Percentiles rank a stretch among this genome's conserved stretches.
Conservation (phyloP, 2,888 invertebrate species). For the Crematogaster levior region DNA sequence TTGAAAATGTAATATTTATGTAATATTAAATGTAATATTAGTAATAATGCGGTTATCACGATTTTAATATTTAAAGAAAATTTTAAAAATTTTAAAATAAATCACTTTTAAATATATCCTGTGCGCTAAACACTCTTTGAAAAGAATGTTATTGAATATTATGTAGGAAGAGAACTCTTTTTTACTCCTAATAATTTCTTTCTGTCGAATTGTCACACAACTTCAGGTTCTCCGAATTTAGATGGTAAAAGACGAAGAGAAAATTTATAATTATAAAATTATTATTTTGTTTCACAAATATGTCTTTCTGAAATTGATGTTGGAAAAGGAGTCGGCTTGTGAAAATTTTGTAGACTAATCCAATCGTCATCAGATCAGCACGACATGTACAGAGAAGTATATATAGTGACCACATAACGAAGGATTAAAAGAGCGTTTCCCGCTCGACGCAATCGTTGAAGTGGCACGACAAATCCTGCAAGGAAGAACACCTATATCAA, state of each 20-base stretch:
- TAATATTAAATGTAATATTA: too few species aligned
- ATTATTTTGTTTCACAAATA: neutral
- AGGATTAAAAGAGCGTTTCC: conserved; percentile 25
- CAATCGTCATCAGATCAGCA: neutral
- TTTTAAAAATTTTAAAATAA: neutral
- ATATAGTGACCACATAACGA: neutral
- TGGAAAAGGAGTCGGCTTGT: neutral
- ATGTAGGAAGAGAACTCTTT: neutral
- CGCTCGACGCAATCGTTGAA: neutral
- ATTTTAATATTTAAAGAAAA: neutral
- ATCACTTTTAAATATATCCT: neutral
- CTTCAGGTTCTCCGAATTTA: neutral
- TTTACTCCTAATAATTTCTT: neutral
- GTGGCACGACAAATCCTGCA: neutral
- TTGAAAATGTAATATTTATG: too few species aligned
- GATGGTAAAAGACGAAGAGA: neutral
- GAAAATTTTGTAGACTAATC: conserved; percentile 11
- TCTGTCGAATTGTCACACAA: neutral
- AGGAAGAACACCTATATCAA: conserved; percentile 24
- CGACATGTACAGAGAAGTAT: neutral
- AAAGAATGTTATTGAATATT: neutral
- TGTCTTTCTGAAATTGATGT: neutral
- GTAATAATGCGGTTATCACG: too few species aligned
- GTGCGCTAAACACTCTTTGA: neutral
- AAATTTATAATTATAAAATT: neutral